phyloP scores from a whole-genome alignment of 1,140 invertebrate species.

The Adoxophyes honmai region DNA sequence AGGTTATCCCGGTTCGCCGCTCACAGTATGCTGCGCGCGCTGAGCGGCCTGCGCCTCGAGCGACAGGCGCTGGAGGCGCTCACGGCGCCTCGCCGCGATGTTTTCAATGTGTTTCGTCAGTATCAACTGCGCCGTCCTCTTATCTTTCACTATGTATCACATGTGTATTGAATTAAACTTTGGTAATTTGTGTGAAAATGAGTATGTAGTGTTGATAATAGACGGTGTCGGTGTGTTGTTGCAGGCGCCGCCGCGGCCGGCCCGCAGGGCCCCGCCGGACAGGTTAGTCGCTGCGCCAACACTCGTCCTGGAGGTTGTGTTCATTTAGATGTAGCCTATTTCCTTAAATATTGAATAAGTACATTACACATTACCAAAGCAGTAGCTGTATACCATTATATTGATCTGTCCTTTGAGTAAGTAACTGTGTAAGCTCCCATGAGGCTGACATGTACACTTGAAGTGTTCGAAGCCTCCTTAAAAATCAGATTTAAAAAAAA shows the following conservation, averaged over 20 bases:
- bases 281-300: neutral
- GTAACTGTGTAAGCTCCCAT: too few relatives aligned
- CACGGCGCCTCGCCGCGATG: slow-evolving; percentile 34
- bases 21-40: slow-evolving; percentile 43
- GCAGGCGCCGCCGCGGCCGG: slow-evolving; percentile 20
- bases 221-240: neutral
- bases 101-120: slow-evolving; percentile 49
- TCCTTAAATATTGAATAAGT: too few relatives aligned
- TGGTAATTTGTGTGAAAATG: neutral
- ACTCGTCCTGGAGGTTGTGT: too few relatives aligned
- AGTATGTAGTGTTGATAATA: neutral
- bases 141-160: neutral
- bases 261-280: neutral
- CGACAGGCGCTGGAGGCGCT: slow-evolving; percentile 33
- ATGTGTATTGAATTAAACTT: neutral
- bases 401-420: too few relatives aligned
- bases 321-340: too few relatives aligned
- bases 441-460: too few relatives aligned
- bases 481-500: too few relatives aligned
- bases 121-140: slow-evolving; percentile 17
- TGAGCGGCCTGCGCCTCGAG: slow-evolving; percentile 42
- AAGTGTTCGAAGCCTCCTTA: too few relatives aligned
- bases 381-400: too few relatives aligned
- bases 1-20: neutral
- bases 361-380: too few relatives aligned